These are phyloP conservation scores for Cyprinodon variegatus DNA, from an alignment of 2,113 vertebrate genomes.

Conservation along the genomic window DNA sequence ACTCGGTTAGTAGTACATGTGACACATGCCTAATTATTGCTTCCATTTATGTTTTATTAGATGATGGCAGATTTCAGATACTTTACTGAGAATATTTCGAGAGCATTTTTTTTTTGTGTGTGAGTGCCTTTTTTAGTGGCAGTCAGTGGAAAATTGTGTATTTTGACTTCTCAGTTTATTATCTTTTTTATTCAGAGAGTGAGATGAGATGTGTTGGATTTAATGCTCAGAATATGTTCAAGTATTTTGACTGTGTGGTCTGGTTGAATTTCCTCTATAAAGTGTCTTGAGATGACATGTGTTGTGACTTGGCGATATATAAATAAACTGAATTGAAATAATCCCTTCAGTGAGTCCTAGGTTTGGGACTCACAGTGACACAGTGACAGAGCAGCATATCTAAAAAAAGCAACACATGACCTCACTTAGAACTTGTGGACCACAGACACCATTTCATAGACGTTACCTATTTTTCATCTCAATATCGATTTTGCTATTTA, in stretches of 20 bases:
- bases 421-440: not conserved
- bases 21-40: constrained; percentile 3
- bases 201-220: too few species aligned
- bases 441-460: not conserved
- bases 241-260: too few species aligned
- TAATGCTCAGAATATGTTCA: too few species aligned
- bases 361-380: not conserved
- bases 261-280: too few species aligned
- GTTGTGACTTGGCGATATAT: too few species aligned
- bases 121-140: not conserved
- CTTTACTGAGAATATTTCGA: not conserved
- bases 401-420: not conserved
- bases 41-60: constrained; percentile 3
- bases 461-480: not conserved
- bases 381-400: not conserved
- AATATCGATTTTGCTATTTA: not conserved
- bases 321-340: not conserved
- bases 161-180: not conserved
- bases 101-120: not conserved
- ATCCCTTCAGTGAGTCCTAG: not conserved
- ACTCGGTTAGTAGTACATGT: not conserved
- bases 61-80: constrained; percentile 1
- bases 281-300: too few species aligned
- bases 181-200: too few species aligned
- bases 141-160: not conserved